These are phyloP conservation scores for Tyrannus savana DNA, from an alignment of 2,113 vertebrate species.

Conservation along the genomic window DNA sequence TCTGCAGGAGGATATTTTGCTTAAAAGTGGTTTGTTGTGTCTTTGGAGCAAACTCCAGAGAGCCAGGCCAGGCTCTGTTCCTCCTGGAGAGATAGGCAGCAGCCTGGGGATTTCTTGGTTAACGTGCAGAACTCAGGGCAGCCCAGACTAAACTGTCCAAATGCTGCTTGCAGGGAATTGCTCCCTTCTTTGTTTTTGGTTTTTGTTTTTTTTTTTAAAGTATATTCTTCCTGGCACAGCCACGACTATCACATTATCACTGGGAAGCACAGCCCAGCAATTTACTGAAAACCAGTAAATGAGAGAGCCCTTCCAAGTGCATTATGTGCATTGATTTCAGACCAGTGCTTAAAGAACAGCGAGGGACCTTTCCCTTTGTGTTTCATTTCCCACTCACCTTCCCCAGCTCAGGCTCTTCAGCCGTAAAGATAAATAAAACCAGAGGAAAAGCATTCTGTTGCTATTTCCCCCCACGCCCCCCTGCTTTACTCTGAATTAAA, in stretches of 20 bases:
- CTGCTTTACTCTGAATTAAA: background rate
- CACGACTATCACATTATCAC: background rate
- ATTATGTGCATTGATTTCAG: background rate
- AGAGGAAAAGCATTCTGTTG: background rate
- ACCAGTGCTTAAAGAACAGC: background rate
- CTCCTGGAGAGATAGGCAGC: background rate
- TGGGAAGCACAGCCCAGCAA: background rate
- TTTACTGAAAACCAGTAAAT: background rate
- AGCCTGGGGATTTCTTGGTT: background rate
- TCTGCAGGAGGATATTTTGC: background rate
- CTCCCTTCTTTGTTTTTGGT: background rate
- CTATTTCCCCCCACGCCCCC: background rate
- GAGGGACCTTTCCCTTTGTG: background rate
- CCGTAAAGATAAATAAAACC: background rate
- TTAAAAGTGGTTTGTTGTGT: background rate
- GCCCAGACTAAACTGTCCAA: background rate
- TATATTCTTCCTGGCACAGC: background rate
- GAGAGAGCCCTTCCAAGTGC: background rate
- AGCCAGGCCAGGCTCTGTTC: fast-evolving
- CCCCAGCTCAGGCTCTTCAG: background rate
- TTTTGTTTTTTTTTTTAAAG: too few species aligned
- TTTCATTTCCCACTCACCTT: background rate
- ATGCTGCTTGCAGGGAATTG: background rate
- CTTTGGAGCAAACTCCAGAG: background rate
- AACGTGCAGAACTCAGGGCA: background rate